phyloP scores from a whole-genome alignment of 2,888 invertebrate species.

The Corbicula japonica region DNA sequence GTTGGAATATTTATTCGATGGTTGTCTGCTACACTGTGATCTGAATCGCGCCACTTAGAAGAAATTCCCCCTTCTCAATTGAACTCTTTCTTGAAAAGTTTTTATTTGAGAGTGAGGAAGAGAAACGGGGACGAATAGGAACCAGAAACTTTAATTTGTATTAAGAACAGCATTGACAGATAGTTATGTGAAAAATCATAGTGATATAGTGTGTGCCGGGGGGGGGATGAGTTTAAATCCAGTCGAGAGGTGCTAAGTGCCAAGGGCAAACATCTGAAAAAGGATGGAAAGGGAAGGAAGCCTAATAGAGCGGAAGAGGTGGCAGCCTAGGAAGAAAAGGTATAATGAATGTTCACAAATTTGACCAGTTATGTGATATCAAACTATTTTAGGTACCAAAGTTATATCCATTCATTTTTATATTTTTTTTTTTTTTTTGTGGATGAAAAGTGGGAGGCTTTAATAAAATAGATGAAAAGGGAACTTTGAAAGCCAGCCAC shows the following conservation, averaged over 20 bases:
- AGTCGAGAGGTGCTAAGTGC: too few species aligned
- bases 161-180: too few species aligned
- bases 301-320: not conserved
- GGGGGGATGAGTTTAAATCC: slow-evolving; percentile 2
- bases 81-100: too few species aligned
- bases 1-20: too few species aligned
- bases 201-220: not conserved
- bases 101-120: too few species aligned
- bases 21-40: too few species aligned
- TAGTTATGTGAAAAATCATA: too few species aligned
- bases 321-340: not conserved
- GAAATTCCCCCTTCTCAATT: too few species aligned
- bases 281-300: not conserved
- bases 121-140: too few species aligned
- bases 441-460: not conserved
- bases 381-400: not conserved
- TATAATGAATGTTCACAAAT: not conserved
- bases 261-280: too few species aligned
- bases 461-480: not conserved
- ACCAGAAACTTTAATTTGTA: too few species aligned
- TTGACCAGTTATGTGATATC: not conserved
- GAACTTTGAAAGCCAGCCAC: not conserved
- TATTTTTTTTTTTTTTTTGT: not conserved
- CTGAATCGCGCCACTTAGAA: too few species aligned
- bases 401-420: not conserved